A percentile compares a stretch with the other conserved stretches of the same genome.
phyloP scores from a whole-genome alignment of 2,888 invertebrate genomes.

The Apotomis capreana region DNA sequence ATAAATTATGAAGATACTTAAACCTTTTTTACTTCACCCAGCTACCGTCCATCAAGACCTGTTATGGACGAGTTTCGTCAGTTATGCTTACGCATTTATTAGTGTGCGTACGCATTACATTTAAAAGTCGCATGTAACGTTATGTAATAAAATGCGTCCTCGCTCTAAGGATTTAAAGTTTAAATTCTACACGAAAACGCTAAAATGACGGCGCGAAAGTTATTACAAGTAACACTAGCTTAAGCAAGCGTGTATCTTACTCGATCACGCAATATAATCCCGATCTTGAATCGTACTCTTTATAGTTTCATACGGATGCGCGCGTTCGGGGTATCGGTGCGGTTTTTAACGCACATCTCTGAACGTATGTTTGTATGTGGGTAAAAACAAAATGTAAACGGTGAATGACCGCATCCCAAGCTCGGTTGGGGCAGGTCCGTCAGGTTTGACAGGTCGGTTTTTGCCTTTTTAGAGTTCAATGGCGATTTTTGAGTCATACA shows the following conservation, averaged over 20 bases:
- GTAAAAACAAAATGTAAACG: constrained; percentile 78
- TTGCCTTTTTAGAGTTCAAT: constrained; percentile 79
- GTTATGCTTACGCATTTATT: constrained; percentile 69
- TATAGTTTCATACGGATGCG: background rate
- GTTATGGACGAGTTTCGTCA: constrained; percentile 71
- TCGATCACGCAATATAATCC: background rate
- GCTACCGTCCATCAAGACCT: constrained; percentile 59
- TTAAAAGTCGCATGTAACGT: constrained; percentile 2
- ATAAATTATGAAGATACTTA: constrained; percentile 5
- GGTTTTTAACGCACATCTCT: background rate
- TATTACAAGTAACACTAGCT: background rate
- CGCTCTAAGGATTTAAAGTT: constrained; percentile 19
- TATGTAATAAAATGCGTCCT: constrained; percentile 15
- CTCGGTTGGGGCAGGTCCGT: constrained; percentile 73
- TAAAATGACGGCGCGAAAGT: constrained; percentile 27
- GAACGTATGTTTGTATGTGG: constrained; percentile 68
- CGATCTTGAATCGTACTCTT: background rate
- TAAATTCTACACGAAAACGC: constrained; percentile 21
- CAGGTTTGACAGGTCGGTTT: constrained; percentile 79
- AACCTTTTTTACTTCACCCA: constrained; percentile 38
- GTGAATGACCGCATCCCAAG: constrained; percentile 71
- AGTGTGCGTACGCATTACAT: constrained; percentile 43
- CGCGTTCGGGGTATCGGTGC: background rate
- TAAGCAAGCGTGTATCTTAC: background rate
- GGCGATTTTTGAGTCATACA: constrained; percentile 54